phyloP scores from a whole-genome alignment of 2,797 vertebrate species.

The Mormyrops boulengeri region DNA sequence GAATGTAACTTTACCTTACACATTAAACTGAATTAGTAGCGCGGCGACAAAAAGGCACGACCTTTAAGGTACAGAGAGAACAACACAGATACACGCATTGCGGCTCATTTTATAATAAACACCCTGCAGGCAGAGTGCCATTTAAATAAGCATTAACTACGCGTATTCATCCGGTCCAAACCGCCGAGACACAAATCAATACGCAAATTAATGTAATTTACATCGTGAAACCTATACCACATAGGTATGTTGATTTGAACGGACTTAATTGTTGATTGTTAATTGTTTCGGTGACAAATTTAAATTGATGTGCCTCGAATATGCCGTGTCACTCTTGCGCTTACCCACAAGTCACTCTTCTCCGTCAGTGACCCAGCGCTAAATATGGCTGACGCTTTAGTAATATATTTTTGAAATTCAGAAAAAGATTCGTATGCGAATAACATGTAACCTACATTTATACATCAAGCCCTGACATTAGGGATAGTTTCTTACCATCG shows the following conservation, averaged over 20 bases:
- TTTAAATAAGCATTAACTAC: neutral
- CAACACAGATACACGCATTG: neutral
- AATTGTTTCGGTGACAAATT: neutral
- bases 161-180: neutral
- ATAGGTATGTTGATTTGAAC: neutral
- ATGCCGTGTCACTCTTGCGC: neutral
- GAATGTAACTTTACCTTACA: neutral
- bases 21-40: neutral
- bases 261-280: neutral
- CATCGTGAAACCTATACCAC: neutral
- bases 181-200: neutral
- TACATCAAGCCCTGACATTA: rapidly evolving
- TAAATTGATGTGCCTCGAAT: neutral
- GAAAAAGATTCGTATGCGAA: neutral
- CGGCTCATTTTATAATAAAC: neutral
- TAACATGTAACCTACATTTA: neutral
- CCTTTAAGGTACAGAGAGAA: neutral
- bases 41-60: neutral
- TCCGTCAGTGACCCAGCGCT: neutral
- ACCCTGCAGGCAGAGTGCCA: neutral
- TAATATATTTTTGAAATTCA: neutral
- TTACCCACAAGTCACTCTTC: neutral
- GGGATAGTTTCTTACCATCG: conserved; percentile 51
- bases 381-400: neutral
- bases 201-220: neutral